A percentile compares a stretch with the other conserved stretches of the same genome.
Conservation (phyloP, 1,140 invertebrate species). For the Mactra quadrangularis region DNA sequence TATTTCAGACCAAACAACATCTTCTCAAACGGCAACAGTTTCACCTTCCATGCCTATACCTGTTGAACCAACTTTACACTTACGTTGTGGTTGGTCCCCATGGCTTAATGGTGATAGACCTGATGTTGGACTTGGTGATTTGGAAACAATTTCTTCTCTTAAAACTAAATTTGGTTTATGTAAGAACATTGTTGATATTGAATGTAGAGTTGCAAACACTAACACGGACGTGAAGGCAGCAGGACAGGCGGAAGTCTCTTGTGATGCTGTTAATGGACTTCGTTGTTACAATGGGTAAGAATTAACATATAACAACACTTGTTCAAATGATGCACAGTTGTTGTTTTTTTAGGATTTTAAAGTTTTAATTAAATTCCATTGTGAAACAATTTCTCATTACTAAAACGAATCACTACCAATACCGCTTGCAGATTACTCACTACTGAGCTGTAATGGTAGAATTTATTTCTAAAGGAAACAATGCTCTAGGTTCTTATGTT, state of each 20-base stretch:
- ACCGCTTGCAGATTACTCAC: no score
- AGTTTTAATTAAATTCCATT: no score
- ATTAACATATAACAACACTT: neutral
- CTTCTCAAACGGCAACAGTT: no score
- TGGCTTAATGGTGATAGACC: constrained; percentile 79
- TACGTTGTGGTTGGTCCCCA: constrained; percentile 72
- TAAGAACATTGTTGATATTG: constrained; percentile 88
- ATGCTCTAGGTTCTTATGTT: no score
- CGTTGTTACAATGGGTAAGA: constrained; percentile 77
- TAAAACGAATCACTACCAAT: no score
- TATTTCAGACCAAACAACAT: no score
- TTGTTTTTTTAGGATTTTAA: no score
- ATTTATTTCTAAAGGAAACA: no score
- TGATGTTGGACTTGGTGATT: constrained; percentile 74
- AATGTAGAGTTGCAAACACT: constrained; percentile 88
- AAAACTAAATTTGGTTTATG: constrained; percentile 83
- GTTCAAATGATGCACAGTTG: no score
- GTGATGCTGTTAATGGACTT: constrained; percentile 81
- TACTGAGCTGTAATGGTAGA: no score
- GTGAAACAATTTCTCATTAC: no score
- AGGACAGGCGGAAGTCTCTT: constrained; percentile 83
- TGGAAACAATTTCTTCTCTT: constrained; percentile 77
- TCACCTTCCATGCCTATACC: neutral
- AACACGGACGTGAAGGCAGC: constrained; percentile 88
- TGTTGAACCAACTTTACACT: constrained; percentile 15